A percentile compares a stretch with the other conserved stretches of the same genome.
phyloP scores from a whole-genome alignment of 2,113 vertebrate genomes.

The Alethe diademata region DNA sequence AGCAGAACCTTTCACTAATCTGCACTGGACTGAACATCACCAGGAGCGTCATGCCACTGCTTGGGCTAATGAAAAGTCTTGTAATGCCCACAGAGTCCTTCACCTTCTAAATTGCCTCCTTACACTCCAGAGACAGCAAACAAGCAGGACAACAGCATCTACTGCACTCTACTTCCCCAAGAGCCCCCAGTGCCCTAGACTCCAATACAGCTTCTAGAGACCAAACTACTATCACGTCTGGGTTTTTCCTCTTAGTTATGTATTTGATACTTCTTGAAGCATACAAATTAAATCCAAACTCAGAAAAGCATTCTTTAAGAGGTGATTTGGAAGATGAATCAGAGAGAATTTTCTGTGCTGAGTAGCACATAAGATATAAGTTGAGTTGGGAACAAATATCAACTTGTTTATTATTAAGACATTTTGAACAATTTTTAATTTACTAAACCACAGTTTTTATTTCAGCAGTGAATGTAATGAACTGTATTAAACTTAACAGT shows the following conservation, averaged over 20 bases:
- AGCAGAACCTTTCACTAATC: not conserved
- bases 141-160: not conserved
- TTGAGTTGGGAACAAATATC: not conserved
- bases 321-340: not conserved
- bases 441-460: not conserved
- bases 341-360: not conserved
- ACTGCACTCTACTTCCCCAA: not conserved
- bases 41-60: not conserved
- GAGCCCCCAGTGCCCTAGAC: not conserved
- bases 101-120: not conserved
- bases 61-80: not conserved
- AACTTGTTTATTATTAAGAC: not conserved
- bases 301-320: not conserved
- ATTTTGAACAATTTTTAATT: slow-evolving; percentile 35
- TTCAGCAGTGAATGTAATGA: not conserved
- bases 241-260: not conserved
- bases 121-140: not conserved
- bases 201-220: not conserved
- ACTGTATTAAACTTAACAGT: slow-evolving; percentile 2
- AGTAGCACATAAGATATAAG: not conserved
- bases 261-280: not conserved
- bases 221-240: rapidly evolving
- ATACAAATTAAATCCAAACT: not conserved
- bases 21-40: not conserved
- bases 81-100: not conserved